These are phyloP conservation scores for Perca schrenkii DNA, from an alignment of 2,113 vertebrate species.

Conservation along the genomic window DNA sequence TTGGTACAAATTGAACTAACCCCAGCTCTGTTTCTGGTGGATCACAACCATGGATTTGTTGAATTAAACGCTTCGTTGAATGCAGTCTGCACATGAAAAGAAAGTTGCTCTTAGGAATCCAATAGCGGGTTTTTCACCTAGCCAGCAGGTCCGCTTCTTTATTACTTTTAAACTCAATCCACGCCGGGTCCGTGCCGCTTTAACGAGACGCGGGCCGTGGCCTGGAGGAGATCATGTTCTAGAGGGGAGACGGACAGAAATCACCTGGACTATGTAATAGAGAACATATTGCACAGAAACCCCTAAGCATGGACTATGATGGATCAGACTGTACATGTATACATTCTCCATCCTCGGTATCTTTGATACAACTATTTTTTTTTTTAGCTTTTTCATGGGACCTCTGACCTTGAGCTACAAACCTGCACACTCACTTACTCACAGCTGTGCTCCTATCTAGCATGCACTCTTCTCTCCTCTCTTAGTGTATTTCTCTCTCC, in stretches of 20 bases:
- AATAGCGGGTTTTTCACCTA: constrained; percentile 97
- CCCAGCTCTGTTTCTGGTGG: constrained; percentile 96
- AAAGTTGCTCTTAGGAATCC: constrained; percentile 90
- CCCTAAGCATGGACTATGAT: constrained; percentile 79
- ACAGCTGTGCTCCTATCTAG: constrained; percentile 68
- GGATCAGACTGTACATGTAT: constrained; percentile 78
- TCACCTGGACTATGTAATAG: constrained; percentile 95
- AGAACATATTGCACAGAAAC: constrained; percentile 90
- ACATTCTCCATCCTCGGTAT: constrained; percentile 60
- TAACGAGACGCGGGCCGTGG: constrained; percentile 90
- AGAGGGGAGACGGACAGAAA: constrained; percentile 84
- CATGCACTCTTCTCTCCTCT: constrained; percentile 27
- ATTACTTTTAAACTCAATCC: constrained; percentile 99
- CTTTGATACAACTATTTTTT: constrained; percentile 61
- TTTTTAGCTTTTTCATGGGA: constrained; percentile 48
- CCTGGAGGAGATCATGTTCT: constrained; percentile 94
- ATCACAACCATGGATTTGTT: constrained; percentile 99
- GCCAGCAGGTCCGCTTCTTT: constrained; percentile 94
- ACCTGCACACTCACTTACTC: constrained; percentile 58
- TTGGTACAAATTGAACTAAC: constrained; percentile 99
- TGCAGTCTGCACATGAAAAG: constrained; percentile 98
- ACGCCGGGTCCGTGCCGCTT: constrained; percentile 87
- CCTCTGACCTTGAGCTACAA: constrained; percentile 68
- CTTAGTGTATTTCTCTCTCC: constrained; percentile 1
- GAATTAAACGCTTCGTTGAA: constrained; percentile 99